Base-by-base conservation (phyloP, 2,888 invertebrate genomes). In the Zelleria hepariella region DNA sequence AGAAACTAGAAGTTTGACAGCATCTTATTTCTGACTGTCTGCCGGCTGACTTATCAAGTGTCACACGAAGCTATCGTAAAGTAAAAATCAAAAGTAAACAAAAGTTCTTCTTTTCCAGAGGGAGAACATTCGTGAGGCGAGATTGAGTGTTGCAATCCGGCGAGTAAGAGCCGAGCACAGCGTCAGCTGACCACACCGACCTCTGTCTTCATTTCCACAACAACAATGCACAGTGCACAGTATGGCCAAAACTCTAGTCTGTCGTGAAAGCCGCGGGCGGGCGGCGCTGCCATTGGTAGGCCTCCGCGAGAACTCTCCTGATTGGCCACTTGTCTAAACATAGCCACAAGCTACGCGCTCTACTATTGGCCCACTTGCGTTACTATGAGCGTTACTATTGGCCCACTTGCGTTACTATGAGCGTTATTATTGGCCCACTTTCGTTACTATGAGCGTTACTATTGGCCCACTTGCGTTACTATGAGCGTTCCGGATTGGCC, bases 41-140 rank as follows among this genome's bases (percentile, higher is more conserved):
- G n/a, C n/a, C n/a, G n/a, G n/a, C n/a, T n/a, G n/a, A 10, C 2
- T 32, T 32, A 32, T 7, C 7, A 10, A 32, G 32, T 32, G 32
- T 2, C 32, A 5, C 7, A 10, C 10, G 32, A 2, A 32, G 10
- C 32, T 10, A 42, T 10, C 15, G 32, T 2, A 4, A 2, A 42
- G 10, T 42, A 15, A 10, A 4, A 42, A 2, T 15, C 32, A 42
- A 26, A 26, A 26, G 26, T 5, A 4, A 26, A 42, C 4, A 15
- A 42, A 15, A 2, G 32, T 10, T 42, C 32, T 58, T 61, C 67
- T 67, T 68, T 91, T 90, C 7, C 90, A 96, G 96, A 77, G 96
- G 96, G 75, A 92, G 93, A 91, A 95, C 95, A 75, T 96, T 96
- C 82, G 92, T 95, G 75, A 92, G 96, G 84, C 94, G 94, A 90